A percentile compares a stretch with the other conserved stretches of the same genome.
These are phyloP conservation scores for Tautogolabrus adspersus DNA, from an alignment of 2,113 vertebrate species.

Conservation along the genomic window DNA sequence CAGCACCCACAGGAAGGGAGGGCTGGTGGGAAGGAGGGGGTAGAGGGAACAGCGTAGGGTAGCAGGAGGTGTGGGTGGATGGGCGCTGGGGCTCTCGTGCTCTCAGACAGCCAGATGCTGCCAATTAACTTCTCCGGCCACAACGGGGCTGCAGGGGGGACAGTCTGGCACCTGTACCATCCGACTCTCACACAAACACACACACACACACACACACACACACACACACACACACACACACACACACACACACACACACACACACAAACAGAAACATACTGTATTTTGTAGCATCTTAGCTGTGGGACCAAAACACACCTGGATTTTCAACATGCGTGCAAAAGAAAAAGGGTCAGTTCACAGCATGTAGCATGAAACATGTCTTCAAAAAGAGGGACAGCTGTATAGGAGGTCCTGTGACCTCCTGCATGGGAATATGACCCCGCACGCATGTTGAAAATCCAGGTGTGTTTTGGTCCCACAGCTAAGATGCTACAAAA, in stretches of 20 bases:
- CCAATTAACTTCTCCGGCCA: constrained; percentile 90
- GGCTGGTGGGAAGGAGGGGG: constrained; percentile 22
- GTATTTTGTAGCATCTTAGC: constrained; percentile 36
- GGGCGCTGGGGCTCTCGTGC: constrained; percentile 72
- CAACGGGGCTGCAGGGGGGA: constrained; percentile 69
- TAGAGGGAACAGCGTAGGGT: constrained; percentile 44
- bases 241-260: not conserved
- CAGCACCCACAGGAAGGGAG: constrained; percentile 55
- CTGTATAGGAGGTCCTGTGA: not conserved
- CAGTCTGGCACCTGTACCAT: constrained; percentile 73
- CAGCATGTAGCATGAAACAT: not conserved
- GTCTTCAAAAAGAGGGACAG: constrained; percentile 35
- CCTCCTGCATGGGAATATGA: constrained; percentile 24
- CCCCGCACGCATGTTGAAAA: constrained; percentile 28
- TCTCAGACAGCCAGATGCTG: constrained; percentile 92
- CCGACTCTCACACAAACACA: constrained; percentile 33
- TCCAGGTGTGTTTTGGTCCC: constrained; percentile 39
- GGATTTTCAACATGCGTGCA: constrained; percentile 30
- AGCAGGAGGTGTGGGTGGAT: constrained; percentile 49
- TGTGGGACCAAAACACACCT: constrained; percentile 41
- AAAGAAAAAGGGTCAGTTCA: constrained; percentile 4
- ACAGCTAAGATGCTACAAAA: constrained; percentile 40
- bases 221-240: not conserved
- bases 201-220: not conserved
- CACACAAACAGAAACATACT: not conserved